These are phyloP conservation scores for Didymodactylos carnosus DNA, from an alignment of 2,888 invertebrate genomes.

Conservation along the genomic window DNA sequence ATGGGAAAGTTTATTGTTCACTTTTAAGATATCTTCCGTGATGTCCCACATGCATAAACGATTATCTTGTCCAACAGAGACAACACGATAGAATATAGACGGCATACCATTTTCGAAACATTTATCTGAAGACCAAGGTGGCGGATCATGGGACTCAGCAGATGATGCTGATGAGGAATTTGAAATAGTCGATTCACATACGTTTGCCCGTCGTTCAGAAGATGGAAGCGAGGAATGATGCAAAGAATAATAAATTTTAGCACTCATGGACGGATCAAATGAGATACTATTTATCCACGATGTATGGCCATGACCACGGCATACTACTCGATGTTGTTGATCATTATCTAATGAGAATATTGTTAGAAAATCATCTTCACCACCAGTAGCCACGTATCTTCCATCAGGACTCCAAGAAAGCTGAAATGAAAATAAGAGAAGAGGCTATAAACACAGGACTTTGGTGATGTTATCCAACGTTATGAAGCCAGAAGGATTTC, in stretches of 20 bases:
- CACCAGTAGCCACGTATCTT: constrained; percentile 71
- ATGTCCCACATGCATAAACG: constrained; percentile 94
- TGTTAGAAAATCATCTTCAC: constrained; percentile 92
- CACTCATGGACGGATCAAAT: constrained; percentile 40
- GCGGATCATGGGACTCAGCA: constrained; percentile 4
- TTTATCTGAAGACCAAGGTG: background rate
- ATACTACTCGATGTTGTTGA: constrained; percentile 55
- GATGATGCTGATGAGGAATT: constrained; percentile 28
- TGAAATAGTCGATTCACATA: constrained; percentile 44
- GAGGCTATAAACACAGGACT: too few species aligned
- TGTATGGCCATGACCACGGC: constrained; percentile 87
- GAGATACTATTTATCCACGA: constrained; percentile 95
- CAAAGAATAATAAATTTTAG: constrained; percentile 36
- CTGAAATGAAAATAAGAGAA: too few species aligned
- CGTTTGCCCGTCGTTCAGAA: too few species aligned
- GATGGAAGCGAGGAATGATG: too few species aligned
- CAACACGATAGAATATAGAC: constrained; percentile 41
- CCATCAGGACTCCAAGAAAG: constrained; percentile 86
- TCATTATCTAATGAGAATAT: constrained; percentile 62
- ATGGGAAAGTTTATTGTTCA: background rate
- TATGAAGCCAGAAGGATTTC: too few species aligned
- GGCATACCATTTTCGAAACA: background rate
- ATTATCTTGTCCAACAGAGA: constrained; percentile 90
- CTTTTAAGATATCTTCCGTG: constrained; percentile 68
- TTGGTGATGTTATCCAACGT: too few species aligned